These are phyloP conservation scores for Artemia sp. DNA, from an alignment of 2,888 invertebrate genomes.

Conservation along the genomic window DNA sequence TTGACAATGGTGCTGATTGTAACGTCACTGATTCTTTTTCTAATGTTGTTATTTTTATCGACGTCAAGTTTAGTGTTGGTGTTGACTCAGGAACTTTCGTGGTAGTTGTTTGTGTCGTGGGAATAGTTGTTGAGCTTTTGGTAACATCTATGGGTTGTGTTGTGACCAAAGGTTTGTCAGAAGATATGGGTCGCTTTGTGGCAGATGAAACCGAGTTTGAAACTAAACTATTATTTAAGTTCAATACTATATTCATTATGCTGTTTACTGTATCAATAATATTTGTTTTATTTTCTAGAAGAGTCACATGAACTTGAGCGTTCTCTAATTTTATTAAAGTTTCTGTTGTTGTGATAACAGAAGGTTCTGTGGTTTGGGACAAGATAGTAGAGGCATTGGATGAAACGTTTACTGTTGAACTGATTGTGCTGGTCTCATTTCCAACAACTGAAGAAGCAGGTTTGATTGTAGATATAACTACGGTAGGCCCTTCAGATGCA, in stretches of 20 bases:
- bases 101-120: slow-evolving; percentile 25
- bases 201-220: slow-evolving; percentile 18
- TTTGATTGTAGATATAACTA: too few species aligned
- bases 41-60: not conserved
- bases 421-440: too few species aligned
- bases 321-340: not conserved
- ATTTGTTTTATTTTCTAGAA: too few species aligned
- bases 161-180: not conserved
- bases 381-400: too few species aligned
- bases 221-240: slow-evolving; percentile 9
- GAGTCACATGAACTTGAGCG: too few species aligned
- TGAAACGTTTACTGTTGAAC: too few species aligned
- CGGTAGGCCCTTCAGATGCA: too few species aligned
- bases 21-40: too few species aligned
- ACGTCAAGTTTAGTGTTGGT: slow-evolving; percentile 24
- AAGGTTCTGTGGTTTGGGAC: too few species aligned
- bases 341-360: slow-evolving; percentile 15
- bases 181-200: not conserved
- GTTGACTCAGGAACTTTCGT: slow-evolving; percentile 18
- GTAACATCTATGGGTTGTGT: slow-evolving; percentile 28
- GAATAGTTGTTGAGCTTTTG: slow-evolving; percentile 32
- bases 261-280: too few species aligned
- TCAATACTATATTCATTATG: too few species aligned
- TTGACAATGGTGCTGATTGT: slow-evolving; percentile 2
- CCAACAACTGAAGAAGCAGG: too few species aligned